Evolutionary conservation across 2,113 vertebrate genomes (phyloP), one percentile per base, ranked within the genome.

Genomic region (Phylloscopus trochiloides): DNA sequence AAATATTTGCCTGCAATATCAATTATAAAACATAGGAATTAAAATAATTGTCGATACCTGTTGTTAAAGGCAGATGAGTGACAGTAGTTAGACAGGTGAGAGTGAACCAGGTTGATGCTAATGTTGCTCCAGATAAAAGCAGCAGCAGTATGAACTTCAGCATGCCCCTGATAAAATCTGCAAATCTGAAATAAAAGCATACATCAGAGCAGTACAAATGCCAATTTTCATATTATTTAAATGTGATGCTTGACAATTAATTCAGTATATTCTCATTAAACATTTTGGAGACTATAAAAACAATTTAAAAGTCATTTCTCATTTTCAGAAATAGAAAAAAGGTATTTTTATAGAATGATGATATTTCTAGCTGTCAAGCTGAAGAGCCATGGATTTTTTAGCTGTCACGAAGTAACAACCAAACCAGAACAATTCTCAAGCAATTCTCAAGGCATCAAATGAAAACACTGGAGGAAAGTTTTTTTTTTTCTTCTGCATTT

Each of bases 101-200:
- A 19, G 99, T 99, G 88, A 99, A 99, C 99, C 99, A 99, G 5
- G 99, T 99, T 59, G 99, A 98, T 47, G 99, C 97, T 40, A 99
- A 97, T 0, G 99, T 99, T 63, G 99, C 99, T 82, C 99, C 99
- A 31, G 99, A 99, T 88, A 99, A 97, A 98, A 99, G 98, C 95
- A 99, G 98, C 92, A 99, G 98, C 77, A 99, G 98, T 91, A 99
- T 99, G 63, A 99, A 98, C 96, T 99, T 99, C 97, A 99, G 98
- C 98, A 99, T 99, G 47, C 99, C 99, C 8, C 99, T 98, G 96
- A 99, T 99, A 80, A 98, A 99, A 97, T 99, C 99, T 79, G 99
- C 99, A 98, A 99, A 99, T 95, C 99, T 99, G 96, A 84, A 97
- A 96, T 22, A 93, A 95, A 95, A 97, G 63, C 75, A 96, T 14